These are phyloP conservation scores for Alitta virens DNA, from an alignment of 2,888 invertebrate species.

Conservation along the genomic window DNA sequence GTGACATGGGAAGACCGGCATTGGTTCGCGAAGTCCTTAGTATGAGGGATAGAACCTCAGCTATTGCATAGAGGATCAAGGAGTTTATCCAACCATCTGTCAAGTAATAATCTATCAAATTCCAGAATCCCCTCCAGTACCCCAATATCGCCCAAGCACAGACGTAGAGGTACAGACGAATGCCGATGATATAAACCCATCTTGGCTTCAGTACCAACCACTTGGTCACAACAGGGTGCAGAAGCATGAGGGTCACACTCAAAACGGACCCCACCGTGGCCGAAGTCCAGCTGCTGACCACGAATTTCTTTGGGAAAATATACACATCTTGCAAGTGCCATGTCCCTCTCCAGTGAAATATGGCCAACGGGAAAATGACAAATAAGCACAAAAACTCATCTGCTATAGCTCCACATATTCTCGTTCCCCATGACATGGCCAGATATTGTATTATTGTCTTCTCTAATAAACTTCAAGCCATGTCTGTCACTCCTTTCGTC, in stretches of 20 bases:
- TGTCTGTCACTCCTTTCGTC: too few relatives aligned
- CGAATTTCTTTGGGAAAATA: conserved; percentile 20
- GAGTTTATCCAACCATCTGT: conserved; percentile 23
- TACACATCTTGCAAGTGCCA: conserved; percentile 33
- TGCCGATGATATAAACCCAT: conserved; percentile 1
- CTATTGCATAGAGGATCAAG: conserved; percentile 19
- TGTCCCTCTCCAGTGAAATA: conserved; percentile 34
- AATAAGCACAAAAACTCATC: conserved; percentile 27
- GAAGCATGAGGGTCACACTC: neutral
- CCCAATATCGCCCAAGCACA: conserved; percentile 31
- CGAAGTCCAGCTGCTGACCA: neutral
- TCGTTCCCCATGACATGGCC: neutral
- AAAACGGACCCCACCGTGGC: neutral
- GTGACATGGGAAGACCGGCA: conserved; percentile 29
- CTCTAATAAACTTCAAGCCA: too few relatives aligned
- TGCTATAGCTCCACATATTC: conserved; percentile 9
- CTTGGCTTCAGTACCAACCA: neutral
- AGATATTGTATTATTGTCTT: too few relatives aligned
- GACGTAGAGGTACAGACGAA: conserved; percentile 28
- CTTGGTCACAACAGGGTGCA: neutral
- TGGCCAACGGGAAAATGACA: conserved; percentile 30
- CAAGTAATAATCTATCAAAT: conserved; percentile 30
- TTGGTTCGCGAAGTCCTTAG: conserved; percentile 28
- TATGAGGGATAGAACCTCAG: conserved; percentile 22
- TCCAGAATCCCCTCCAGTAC: conserved; percentile 33